Base-by-base conservation (phyloP, 2,797 vertebrate species). In the Eulemur mongoz region DNA sequence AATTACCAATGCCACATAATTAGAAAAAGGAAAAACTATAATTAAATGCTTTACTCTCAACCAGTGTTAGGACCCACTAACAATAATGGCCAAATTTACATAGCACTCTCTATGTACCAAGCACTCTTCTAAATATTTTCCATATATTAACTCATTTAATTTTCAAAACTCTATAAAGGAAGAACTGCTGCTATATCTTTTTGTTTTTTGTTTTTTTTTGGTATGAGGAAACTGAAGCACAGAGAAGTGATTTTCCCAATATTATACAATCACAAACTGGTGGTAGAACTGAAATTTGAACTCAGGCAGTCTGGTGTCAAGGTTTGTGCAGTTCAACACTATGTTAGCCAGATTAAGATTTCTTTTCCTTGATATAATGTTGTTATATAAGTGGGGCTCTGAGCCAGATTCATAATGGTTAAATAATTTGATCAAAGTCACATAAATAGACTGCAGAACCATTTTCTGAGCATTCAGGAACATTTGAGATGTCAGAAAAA, bases 21-120 rank as follows among this genome's bases (percentile, higher is more conserved):
- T 23, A 92, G 45, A 82, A 92, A 92, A 92, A 48, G 13, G 43
- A 35, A 87, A 84, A 48, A 43, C 13, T 59, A 25, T 50, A 92
- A 85, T 40, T 43, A 5, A 93, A 78, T 96, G 72, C 4, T 65
- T 84, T 65, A 88, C 52, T 95, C 67, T 88, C 54, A 89, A 93
- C 30, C 7, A 67, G 27, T 84, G 63, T 84, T 22, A 93, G 72
- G 30, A 91, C 35, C 48, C 48, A 84, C 54, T 59, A 83, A 35
- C 35, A 90, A 57, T 70, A 79, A 78, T 38, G 15, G 8, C 35
- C 67, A 73, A 7, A 38, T 32, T 78, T 79, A 76, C 0, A 1
- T 9, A 69, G 32, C 11, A 76, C n/a, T 86, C 2, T 17, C 18
- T 65, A 38, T 72, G 11, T 72, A 93, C 30, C 11, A 59, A 43